Percentiles rank a stretch among this genome's conserved stretches.
phyloP scores from a whole-genome alignment of 2,797 vertebrate genomes.

The Alcedo quadribrachys region DNA sequence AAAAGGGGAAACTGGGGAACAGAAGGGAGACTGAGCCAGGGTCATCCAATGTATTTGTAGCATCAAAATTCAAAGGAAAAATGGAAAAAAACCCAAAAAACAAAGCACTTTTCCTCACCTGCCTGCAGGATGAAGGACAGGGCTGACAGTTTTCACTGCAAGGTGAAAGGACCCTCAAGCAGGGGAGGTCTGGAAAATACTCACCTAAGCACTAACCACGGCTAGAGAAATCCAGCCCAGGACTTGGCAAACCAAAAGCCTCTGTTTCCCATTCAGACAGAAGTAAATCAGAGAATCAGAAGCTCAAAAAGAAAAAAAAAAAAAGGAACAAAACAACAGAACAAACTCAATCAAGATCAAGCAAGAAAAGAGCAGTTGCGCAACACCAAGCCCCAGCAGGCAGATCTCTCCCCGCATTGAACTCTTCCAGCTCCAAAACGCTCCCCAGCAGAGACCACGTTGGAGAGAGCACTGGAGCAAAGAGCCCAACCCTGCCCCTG shows the following conservation, averaged over 20 bases:
- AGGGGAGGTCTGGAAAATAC: neutral
- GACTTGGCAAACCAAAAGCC: neutral
- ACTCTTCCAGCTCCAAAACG: neutral
- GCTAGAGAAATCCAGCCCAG: neutral
- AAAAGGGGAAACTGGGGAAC: neutral
- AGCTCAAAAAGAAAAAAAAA: neutral
- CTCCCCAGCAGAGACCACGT: neutral
- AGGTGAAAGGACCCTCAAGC: neutral
- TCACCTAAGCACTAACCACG: fast-evolving
- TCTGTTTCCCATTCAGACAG: neutral
- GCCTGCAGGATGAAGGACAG: neutral
- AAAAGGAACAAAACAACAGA: neutral
- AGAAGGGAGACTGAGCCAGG: neutral
- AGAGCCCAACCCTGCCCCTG: neutral
- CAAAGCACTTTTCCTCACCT: neutral
- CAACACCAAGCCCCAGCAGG: neutral
- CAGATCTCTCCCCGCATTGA: neutral
- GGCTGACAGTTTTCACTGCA: fast-evolving
- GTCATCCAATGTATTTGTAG: neutral
- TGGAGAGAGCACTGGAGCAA: too few relatives aligned
- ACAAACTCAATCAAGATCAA: fast-evolving
- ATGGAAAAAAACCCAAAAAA: neutral
- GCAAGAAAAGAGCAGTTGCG: neutral
- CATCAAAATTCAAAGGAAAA: neutral
- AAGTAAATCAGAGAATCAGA: neutral